Evolutionary conservation across 2,113 vertebrate species (phyloP).

Genomic region (Pseudorasbora parva): DNA sequence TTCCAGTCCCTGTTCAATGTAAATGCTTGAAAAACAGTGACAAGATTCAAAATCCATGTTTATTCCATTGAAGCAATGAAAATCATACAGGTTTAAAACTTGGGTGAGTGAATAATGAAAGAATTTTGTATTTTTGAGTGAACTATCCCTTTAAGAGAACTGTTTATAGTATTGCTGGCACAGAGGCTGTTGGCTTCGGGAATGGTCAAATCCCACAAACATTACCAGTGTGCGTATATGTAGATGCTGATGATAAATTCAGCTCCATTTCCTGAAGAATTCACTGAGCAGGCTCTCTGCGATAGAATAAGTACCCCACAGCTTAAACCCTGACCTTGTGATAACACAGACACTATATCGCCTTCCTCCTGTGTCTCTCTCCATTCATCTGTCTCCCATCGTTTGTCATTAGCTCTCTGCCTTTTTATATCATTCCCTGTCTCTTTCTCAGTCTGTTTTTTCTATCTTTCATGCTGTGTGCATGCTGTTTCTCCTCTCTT

Average conservation of each 20-base stretch:
- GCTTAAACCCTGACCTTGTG: slow-evolving; percentile 34
- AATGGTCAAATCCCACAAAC: slow-evolving; percentile 4
- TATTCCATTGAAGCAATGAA: neutral
- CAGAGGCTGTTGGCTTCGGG: neutral
- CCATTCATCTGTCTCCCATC: slow-evolving; percentile 27
- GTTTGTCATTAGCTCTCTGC: slow-evolving; percentile 33
- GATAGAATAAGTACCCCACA: slow-evolving; percentile 25
- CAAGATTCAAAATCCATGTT: neutral
- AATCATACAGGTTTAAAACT: neutral
- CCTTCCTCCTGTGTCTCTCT: neutral
- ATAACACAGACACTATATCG: slow-evolving; percentile 37
- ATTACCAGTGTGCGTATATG: neutral
- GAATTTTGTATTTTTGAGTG: neutral
- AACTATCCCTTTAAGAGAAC: neutral
- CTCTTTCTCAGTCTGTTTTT: slow-evolving; percentile 25
- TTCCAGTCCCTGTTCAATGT: neutral
- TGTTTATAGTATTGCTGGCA: neutral
- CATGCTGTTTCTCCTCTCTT: slow-evolving; percentile 8
- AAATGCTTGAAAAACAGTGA: neutral
- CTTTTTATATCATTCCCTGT: neutral
- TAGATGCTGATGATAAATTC: slow-evolving; percentile 26
- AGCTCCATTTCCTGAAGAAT: slow-evolving; percentile 14
- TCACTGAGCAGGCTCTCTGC: neutral
- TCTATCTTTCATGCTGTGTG: slow-evolving; percentile 23
- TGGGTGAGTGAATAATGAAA: neutral